A percentile compares a stretch with the other conserved stretches of the same genome.
phyloP scores from a whole-genome alignment of 53 echinoderm and acorn worm genomes.

The Zoroaster sp. region DNA sequence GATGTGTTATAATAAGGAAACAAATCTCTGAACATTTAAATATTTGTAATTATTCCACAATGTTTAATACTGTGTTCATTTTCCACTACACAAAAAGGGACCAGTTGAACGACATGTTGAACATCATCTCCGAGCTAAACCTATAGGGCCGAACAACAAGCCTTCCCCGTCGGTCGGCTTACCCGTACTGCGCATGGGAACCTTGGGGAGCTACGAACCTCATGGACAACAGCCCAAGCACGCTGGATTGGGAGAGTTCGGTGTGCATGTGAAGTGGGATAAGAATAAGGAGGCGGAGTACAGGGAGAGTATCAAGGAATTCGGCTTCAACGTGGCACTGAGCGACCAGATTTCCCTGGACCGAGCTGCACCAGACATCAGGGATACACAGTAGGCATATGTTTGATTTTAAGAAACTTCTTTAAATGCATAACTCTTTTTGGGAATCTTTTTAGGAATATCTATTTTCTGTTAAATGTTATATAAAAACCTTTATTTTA shows the following conservation, averaged over 20 bases:
- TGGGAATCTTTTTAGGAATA: too few species aligned
- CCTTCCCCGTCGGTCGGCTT: neutral
- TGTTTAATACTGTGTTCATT: neutral
- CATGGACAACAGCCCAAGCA: constrained; percentile 33
- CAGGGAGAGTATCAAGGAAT: constrained; percentile 64
- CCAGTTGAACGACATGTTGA: neutral
- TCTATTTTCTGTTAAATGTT: too few species aligned
- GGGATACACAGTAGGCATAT: constrained; percentile 90
- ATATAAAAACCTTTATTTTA: too few species aligned
- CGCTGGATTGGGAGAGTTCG: constrained; percentile 76
- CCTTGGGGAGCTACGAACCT: constrained; percentile 80
- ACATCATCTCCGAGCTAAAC: neutral
- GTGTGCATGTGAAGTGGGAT: constrained; percentile 53
- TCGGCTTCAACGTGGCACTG: constrained; percentile 90
- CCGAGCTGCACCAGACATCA: constrained; percentile 77
- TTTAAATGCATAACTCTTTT: too few species aligned
- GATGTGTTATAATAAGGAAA: neutral
- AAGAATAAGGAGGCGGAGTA: constrained; percentile 46
- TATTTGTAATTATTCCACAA: neutral
- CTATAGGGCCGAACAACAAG: neutral
- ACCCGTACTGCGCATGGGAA: constrained; percentile 53
- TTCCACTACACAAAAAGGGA: neutral
- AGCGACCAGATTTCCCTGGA: constrained; percentile 89
- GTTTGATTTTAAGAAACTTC: neutral
- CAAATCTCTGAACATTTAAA: neutral